Conservation (phyloP, 2,797 vertebrate species). For the Liasis olivaceus region DNA sequence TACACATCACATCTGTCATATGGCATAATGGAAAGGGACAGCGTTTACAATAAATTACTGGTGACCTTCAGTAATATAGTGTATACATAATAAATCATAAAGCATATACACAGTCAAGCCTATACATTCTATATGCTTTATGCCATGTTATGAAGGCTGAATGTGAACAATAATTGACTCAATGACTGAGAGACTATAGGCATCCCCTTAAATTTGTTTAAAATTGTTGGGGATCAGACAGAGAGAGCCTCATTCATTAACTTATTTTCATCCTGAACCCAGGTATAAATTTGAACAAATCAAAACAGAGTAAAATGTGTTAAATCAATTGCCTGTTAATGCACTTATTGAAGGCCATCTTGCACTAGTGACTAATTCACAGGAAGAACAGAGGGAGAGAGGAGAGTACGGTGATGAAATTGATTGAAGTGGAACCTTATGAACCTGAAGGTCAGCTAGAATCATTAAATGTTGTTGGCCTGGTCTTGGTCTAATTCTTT, state of each 20-base stretch:
- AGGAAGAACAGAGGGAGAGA: background rate
- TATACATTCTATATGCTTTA: background rate
- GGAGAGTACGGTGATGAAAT: background rate
- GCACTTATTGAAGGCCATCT: background rate
- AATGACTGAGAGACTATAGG: background rate
- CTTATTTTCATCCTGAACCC: background rate
- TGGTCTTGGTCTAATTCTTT: background rate
- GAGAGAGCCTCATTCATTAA: background rate
- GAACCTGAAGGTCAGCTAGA: background rate
- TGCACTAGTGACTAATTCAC: background rate
- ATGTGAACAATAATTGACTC: background rate
- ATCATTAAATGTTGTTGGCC: background rate
- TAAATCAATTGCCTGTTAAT: background rate
- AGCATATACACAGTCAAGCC: no score
- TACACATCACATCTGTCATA: no score
- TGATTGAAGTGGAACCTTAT: background rate
- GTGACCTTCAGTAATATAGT: no score
- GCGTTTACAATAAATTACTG: no score
- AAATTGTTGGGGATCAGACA: background rate
- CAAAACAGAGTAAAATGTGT: background rate
- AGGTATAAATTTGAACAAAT: background rate
- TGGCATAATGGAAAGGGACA: no score
- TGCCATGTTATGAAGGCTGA: background rate
- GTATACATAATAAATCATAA: no score
- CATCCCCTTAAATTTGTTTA: background rate